Base-by-base conservation (phyloP, 2,113 vertebrate genomes). In the Hassar affinis region DNA sequence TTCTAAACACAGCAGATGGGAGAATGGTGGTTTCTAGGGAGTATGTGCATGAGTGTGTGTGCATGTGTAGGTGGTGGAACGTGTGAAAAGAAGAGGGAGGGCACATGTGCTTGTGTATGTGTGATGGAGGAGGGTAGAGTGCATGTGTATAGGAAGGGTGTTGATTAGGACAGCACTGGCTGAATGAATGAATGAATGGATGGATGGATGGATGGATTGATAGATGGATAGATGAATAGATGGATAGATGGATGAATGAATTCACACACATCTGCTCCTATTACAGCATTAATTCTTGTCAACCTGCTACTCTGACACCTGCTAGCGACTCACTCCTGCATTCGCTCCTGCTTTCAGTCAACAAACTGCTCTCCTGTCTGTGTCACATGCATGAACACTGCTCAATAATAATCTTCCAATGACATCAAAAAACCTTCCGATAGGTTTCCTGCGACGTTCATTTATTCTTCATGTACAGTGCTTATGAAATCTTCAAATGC, bases 1-100 rank as follows among this genome's bases (percentile, higher is more conserved):
- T 86, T 85, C 83, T 89, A 90, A 90, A 90, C 79, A 88, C 78
- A 91, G 86, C 92, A 92, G 91, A 93, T 93, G 90, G 91, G 91
- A 74, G 84, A 85, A 83, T 83, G 61, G 85, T 27, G 49, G 85
- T 86, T 91, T 84, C 84, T 85, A 33, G 89, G 85, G 84, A 90
- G 85, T 78, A 78, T 64, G 89, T 85, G 80, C 9, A 47, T 10
- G 52, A 51, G 64, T 1, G 33, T 66, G 35, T 64, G 69, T n/a
- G 30, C 71, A 74, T 78, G 74, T 85, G 52, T 78, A 86, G 77
- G 85, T 66, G 75, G 88, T 33, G 35, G 62, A 85, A 71, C 66
- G 64, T 82, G 78, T 47, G 51, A 84, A 74, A 59, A 59, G n/a
- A 25, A 38, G 30, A 57, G 30, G 66, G 47, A 9, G 78, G 25